Percentiles rank a stretch among this genome's conserved stretches.
phyloP scores from a whole-genome alignment of 92 coral and sea anemone genomes.

The Scolanthus callimorphus region DNA sequence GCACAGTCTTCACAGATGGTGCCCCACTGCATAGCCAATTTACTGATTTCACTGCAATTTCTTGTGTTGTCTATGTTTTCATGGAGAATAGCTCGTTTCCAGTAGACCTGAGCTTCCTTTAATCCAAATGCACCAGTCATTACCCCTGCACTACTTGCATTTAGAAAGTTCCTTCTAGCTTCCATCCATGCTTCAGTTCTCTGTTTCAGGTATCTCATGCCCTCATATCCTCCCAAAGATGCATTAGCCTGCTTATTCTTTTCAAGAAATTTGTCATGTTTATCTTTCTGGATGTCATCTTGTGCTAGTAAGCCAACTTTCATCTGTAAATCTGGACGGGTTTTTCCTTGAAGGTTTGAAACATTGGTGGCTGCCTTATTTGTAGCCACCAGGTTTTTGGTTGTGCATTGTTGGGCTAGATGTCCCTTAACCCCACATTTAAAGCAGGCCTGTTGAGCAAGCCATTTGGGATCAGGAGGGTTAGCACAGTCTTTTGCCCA shows the following conservation, averaged over 20 bases:
- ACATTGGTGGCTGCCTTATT: background rate
- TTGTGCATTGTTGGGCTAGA: slow-evolving; percentile 5
- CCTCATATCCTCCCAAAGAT: background rate
- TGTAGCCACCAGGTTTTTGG: background rate
- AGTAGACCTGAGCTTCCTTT: background rate
- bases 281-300: slow-evolving; percentile 2
- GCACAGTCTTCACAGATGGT: slow-evolving; percentile 22
- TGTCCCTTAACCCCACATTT: slow-evolving; percentile 25
- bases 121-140: slow-evolving; percentile 7
- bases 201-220: slow-evolving; percentile 1
- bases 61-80: background rate
- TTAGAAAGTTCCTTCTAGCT: slow-evolving; percentile 6
- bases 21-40: slow-evolving; percentile 22
- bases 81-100: background rate
- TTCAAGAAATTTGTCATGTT: background rate
- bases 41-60: background rate
- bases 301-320: slow-evolving; percentile 3
- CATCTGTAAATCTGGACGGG: slow-evolving; percentile 11
- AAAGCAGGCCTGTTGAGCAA: slow-evolving; percentile 17
- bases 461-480: slow-evolving; percentile 22
- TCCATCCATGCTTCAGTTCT: slow-evolving; percentile 11
- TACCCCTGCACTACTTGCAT: slow-evolving; percentile 10
- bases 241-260: background rate
- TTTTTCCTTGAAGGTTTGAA: background rate
- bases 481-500: slow-evolving; percentile 14